These are phyloP conservation scores for Hafferia zeledoni DNA, from an alignment of 2,797 vertebrate species.

Conservation along the genomic window DNA sequence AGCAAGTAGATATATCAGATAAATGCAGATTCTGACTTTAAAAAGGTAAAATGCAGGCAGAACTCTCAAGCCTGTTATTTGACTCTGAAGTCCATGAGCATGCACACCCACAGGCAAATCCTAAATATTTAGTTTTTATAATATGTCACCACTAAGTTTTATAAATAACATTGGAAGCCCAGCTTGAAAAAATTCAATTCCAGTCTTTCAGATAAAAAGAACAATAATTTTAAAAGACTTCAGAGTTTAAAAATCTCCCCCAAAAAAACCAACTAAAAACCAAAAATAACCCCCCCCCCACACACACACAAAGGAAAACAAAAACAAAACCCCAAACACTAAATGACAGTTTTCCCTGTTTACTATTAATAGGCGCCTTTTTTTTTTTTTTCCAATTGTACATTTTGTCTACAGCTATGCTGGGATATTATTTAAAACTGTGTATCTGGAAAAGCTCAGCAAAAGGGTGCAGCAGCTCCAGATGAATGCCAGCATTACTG, in stretches of 20 bases:
- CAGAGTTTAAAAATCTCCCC: not conserved
- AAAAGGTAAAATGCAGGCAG: not conserved
- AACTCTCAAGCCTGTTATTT: not conserved
- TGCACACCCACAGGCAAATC: not conserved
- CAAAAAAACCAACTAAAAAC: not conserved
- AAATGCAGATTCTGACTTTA: slow-evolving; percentile 1
- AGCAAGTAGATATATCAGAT: not conserved
- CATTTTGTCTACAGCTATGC: not conserved
- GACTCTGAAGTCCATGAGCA: not conserved
- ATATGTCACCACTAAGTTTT: not conserved
- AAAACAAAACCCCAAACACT: too few relatives aligned
- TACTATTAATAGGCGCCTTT: not conserved
- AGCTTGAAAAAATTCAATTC: not conserved
- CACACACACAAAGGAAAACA: too few relatives aligned
- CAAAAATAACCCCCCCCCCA: too few relatives aligned
- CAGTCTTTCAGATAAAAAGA: not conserved
- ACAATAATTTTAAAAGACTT: not conserved
- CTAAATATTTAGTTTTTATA: not conserved
- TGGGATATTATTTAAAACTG: not conserved
- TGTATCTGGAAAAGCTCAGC: not conserved
- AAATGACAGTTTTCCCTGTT: not conserved
- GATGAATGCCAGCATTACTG: not conserved
- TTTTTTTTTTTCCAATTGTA: not conserved
- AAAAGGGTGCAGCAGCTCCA: not conserved
- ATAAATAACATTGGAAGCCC: not conserved